phyloP scores from a whole-genome alignment of 2,797 vertebrate genomes.

The Limnodromus scolopaceus region DNA sequence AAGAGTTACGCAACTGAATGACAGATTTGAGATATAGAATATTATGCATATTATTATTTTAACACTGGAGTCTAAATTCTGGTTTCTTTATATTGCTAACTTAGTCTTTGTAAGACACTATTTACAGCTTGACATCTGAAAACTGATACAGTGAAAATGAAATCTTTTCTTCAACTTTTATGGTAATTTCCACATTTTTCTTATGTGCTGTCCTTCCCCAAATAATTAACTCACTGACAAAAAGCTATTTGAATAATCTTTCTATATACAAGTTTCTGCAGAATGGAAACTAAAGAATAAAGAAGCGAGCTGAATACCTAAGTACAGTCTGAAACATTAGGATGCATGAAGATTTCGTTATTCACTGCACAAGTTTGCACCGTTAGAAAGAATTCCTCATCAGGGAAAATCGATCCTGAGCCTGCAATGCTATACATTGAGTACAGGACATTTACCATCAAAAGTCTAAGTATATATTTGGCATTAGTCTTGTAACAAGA shows the following conservation, averaged over 20 bases:
- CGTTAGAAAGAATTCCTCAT: not conserved
- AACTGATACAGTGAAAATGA: constrained; percentile 14
- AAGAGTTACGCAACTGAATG: not conserved
- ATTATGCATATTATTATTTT: constrained; percentile 1
- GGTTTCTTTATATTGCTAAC: not conserved
- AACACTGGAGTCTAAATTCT: not conserved
- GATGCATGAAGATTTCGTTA: not conserved
- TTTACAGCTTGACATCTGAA: constrained; percentile 21
- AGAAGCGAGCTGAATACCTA: constrained; percentile 6
- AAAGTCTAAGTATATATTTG: not conserved
- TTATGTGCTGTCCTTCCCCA: not conserved
- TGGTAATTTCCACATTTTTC: constrained; percentile 33
- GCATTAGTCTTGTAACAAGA: constrained; percentile 19
- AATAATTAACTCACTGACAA: constrained; percentile 39
- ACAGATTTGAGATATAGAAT: not conserved
- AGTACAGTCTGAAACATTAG: not conserved
- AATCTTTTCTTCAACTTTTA: constrained; percentile 33
- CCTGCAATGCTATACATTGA: not conserved
- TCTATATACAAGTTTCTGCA: not conserved
- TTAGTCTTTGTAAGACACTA: not conserved
- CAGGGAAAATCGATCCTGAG: not conserved
- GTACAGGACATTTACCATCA: constrained; percentile 8
- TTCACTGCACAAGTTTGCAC: not conserved
- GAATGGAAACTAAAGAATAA: constrained; percentile 29
- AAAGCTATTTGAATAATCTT: constrained; percentile 46